Percentiles rank a stretch among this genome's conserved stretches.
These are phyloP conservation scores for Ginglymostoma cirratum DNA, from an alignment of 2,113 vertebrate genomes.

Conservation along the genomic window DNA sequence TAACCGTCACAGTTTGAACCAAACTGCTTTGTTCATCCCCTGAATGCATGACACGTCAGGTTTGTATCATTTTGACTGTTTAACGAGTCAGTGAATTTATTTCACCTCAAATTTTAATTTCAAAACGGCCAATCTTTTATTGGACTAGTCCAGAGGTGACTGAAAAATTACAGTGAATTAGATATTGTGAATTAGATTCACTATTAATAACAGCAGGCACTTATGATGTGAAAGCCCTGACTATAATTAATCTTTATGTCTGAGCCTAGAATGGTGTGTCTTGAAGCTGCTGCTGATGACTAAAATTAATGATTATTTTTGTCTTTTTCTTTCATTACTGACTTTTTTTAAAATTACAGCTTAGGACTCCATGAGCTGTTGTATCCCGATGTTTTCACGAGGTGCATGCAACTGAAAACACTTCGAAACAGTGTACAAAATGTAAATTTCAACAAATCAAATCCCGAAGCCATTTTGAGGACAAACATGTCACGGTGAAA, in stretches of 20 bases:
- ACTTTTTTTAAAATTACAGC: neutral
- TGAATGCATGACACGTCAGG: neutral
- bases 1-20: neutral
- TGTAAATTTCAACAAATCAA: neutral
- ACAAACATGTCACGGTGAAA: neutral
- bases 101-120: slow-evolving; percentile 25
- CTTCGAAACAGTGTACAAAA: neutral
- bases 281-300: slow-evolving; percentile 14
- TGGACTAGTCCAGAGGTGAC: neutral
- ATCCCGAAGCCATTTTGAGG: neutral
- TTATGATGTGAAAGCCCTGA: neutral
- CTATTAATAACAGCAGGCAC: neutral
- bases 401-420: neutral
- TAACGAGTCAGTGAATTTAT: neutral
- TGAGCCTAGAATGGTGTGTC: neutral
- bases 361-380: neutral
- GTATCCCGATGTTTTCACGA: neutral
- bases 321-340: neutral
- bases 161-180: slow-evolving; percentile 11
- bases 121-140: neutral
- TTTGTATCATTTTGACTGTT: neutral
- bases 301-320: slow-evolving; percentile 18
- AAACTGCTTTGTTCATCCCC: neutral
- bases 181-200: neutral
- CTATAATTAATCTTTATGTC: slow-evolving; percentile 30